Conservation (phyloP, 2,797 vertebrate species). For the Pelobates cultripes region DNA sequence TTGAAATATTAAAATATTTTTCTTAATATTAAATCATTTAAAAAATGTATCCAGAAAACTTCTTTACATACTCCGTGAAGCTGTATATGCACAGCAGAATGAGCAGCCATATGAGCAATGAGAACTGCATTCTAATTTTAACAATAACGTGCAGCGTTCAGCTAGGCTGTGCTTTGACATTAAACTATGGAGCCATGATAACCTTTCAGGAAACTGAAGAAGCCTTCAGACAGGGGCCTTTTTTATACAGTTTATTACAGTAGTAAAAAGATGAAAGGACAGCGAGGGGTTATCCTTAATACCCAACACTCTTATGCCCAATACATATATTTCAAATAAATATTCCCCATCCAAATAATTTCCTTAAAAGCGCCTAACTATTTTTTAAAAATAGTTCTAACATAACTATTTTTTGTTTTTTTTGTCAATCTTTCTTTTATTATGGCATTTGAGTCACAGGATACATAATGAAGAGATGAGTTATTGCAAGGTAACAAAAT, state of each 20-base stretch:
- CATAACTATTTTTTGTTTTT: no score
- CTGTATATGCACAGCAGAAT: background rate
- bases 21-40: no score
- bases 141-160: conserved; percentile 8
- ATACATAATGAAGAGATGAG: no score
- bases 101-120: background rate
- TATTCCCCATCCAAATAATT: background rate
- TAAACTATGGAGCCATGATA: conserved; percentile 10
- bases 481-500: no score
- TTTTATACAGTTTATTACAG: background rate
- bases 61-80: background rate
- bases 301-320: background rate
- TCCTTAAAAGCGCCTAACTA: background rate
- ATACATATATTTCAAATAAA: background rate
- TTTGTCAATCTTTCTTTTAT: no score
- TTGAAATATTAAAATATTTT: no score
- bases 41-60: background rate
- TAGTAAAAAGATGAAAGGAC: no score
- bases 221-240: background rate
- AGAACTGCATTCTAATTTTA: conserved; percentile 24
- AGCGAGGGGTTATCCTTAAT: background rate
- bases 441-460: no score
- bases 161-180: conserved; percentile 26
- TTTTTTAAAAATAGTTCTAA: no score
- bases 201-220: conserved; percentile 9